Evolutionary conservation across 2,113 vertebrate species (phyloP).

Genomic region (Psephotus haematonotus): DNA sequence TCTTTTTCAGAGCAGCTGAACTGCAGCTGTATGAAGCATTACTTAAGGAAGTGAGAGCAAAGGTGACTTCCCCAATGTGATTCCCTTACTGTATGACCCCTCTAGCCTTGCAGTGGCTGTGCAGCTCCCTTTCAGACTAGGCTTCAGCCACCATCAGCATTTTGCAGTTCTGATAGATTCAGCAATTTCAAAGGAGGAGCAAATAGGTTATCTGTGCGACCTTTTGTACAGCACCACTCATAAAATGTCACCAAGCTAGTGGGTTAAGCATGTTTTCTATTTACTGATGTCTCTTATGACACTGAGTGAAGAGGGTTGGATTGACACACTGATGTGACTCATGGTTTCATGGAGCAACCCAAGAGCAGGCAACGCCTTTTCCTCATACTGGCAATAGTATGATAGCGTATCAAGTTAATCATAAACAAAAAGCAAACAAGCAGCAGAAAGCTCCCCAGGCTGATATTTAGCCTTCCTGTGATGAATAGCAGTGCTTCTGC

Average conservation of each 20-base stretch:
- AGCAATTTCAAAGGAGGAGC: background rate
- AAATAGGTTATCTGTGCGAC: background rate
- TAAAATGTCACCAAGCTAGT: background rate
- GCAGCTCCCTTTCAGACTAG: background rate
- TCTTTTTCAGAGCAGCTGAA: background rate
- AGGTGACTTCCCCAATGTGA: background rate
- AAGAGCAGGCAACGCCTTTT: background rate
- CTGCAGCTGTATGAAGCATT: background rate
- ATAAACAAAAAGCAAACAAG: background rate
- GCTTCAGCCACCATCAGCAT: background rate
- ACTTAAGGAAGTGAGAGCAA: background rate
- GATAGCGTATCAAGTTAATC: background rate
- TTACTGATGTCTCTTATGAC: background rate
- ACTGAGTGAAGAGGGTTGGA: background rate
- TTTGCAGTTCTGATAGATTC: background rate
- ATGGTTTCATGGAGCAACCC: background rate
- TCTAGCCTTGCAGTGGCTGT: background rate
- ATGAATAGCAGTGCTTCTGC: background rate
- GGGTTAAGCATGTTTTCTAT: background rate
- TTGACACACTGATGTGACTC: slow-evolving; percentile 12
- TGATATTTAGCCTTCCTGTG: background rate
- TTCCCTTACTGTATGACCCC: background rate
- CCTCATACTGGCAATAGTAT: background rate
- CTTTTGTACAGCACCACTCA: background rate
- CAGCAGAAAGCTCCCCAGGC: background rate